phyloP scores from a whole-genome alignment of 2,113 vertebrate genomes.

The Psittacula cyanocephala region DNA sequence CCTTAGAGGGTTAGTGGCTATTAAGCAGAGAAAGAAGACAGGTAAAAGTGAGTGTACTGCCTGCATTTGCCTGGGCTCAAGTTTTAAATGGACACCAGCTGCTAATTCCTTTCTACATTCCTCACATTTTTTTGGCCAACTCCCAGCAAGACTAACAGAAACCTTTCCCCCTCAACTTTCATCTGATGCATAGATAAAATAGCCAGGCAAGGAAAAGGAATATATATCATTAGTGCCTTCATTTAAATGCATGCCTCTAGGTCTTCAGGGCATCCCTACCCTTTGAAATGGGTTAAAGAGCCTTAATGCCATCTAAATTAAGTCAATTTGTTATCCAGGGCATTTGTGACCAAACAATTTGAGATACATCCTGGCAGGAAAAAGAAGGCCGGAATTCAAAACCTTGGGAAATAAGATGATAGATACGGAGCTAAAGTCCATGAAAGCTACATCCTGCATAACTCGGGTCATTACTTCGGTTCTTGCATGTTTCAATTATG shows the following conservation, averaged over 20 bases:
- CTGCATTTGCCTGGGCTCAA: not conserved
- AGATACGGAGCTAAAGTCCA: not conserved
- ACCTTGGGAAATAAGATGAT: conserved; percentile 11
- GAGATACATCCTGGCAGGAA: conserved; percentile 7
- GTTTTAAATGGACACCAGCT: conserved; percentile 54
- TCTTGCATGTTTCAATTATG: not conserved
- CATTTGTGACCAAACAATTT: conserved; percentile 33
- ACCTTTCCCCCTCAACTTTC: conserved; percentile 39
- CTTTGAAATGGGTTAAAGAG: not conserved
- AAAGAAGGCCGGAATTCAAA: not conserved
- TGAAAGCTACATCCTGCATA: not conserved
- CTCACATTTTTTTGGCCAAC: conserved; percentile 47
- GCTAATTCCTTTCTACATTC: conserved; percentile 48
- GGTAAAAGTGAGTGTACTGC: conserved; percentile 1
- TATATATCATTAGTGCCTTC: not conserved
- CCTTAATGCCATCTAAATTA: conserved; percentile 32
- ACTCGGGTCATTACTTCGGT: not conserved
- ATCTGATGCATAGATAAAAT: conserved; percentile 47
- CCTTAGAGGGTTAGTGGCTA: not conserved
- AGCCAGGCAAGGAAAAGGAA: conserved; percentile 29
- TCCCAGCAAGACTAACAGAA: conserved; percentile 51
- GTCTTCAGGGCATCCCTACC: not conserved
- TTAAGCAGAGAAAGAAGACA: not conserved
- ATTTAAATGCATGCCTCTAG: conserved; percentile 6
- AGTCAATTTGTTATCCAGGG: conserved; percentile 3